phyloP scores from a whole-genome alignment of 1,140 invertebrate species.

The Apis laboriosa region DNA sequence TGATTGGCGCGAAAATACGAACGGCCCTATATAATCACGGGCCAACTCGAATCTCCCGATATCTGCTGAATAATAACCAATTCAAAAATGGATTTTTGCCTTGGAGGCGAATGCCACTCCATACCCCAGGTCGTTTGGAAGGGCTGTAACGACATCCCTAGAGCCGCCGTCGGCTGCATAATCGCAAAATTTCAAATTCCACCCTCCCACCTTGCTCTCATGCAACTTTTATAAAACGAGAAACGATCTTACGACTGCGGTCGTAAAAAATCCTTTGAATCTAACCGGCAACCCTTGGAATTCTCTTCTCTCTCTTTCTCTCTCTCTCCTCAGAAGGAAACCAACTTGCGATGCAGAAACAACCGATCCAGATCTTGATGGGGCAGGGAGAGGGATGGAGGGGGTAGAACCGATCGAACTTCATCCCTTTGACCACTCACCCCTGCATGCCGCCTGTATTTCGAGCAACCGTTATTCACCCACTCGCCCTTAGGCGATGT shows the following conservation, averaged over 20 bases:
- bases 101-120: conserved; percentile 1
- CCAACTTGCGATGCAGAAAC: neutral
- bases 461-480: conserved; percentile 12
- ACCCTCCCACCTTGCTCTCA: conserved; percentile 2
- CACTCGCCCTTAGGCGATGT: conserved; percentile 15
- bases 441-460: neutral
- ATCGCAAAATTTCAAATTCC: conserved; percentile 31
- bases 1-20: conserved; percentile 38
- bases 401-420: neutral
- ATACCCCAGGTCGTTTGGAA: conserved; percentile 7
- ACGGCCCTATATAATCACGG: conserved; percentile 48
- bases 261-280: conserved; percentile 45
- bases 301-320: neutral
- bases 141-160: conserved; percentile 50
- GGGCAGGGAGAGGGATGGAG: too few species aligned
- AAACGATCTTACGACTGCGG: conserved; percentile 12
- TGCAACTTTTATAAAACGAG: conserved; percentile 47
- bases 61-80: conserved; percentile 50
- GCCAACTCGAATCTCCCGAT: conserved; percentile 1
- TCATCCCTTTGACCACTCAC: conserved; percentile 12
- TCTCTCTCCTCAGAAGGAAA: neutral
- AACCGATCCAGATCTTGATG: neutral
- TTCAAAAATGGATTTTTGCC: conserved; percentile 55
- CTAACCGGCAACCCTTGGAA: neutral
- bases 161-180: conserved; percentile 16